Evolutionary conservation across 2,888 invertebrate species (phyloP).

Genomic region (Zeuzera pyrina): DNA sequence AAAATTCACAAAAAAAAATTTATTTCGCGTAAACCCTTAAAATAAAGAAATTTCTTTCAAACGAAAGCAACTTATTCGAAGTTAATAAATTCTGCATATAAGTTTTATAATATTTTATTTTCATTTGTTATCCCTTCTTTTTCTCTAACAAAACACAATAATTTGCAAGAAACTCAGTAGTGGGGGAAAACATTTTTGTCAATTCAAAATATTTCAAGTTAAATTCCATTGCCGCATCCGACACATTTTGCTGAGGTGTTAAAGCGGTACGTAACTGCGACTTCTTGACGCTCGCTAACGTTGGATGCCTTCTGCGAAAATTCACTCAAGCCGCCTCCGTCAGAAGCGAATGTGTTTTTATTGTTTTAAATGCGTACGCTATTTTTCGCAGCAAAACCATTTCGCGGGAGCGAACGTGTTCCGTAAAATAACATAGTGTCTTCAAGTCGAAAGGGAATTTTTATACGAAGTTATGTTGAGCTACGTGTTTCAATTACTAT

Average conservation of each 20-base stretch:
- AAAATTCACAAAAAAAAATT: too few species aligned
- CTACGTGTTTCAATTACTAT: slow-evolving; percentile 50
- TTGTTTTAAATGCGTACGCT: slow-evolving; percentile 62
- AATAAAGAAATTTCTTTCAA: too few species aligned
- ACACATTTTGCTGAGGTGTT: neutral
- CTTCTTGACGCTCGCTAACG: neutral
- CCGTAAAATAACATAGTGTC: slow-evolving; percentile 11
- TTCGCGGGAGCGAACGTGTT: slow-evolving; percentile 11
- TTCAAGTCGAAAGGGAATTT: slow-evolving; percentile 22
- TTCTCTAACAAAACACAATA: too few species aligned
- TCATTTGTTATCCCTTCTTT: too few species aligned
- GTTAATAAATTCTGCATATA: too few species aligned
- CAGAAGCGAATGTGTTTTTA: slow-evolving; percentile 54
- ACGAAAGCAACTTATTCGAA: too few species aligned
- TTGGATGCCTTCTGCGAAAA: slow-evolving; percentile 32
- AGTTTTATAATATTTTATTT: too few species aligned
- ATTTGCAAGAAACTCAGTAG: too few species aligned
- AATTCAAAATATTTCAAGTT: too few species aligned
- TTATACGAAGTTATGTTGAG: slow-evolving; percentile 29
- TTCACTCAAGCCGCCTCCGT: slow-evolving; percentile 53
- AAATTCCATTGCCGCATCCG: neutral
- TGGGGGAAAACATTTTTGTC: too few species aligned
- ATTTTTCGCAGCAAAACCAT: slow-evolving; percentile 43
- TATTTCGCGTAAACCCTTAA: too few species aligned
- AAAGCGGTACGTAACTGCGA: neutral